Evolutionary conservation across 2,888 invertebrate species (phyloP), one percentile per base, ranked within the genome.

Genomic region (Entomobrya proxima): DNA sequence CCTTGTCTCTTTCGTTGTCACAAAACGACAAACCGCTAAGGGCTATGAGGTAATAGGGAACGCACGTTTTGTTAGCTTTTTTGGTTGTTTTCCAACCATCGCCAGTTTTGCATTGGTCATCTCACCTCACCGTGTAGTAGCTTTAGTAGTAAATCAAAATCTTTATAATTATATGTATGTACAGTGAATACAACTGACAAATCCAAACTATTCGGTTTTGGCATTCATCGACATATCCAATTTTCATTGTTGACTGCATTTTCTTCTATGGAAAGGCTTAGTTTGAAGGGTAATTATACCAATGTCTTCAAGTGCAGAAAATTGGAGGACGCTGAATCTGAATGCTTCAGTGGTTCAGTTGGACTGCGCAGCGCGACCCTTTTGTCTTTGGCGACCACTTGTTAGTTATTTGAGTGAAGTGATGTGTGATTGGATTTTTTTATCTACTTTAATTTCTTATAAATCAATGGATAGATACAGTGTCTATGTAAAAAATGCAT

Each of bases 1-100:
- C 24, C 44, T 69, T 21, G 44, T 47, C 11, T 24, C 61, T 13
- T 6, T 52, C 67, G 40, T 2, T 9, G 50, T 40, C 40, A 44
- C 37, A 44, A 24, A n/a, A 58, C 61, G 21, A 64, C 50, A 69
- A 69, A 80, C 80, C 80, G 80, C 80, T 80, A 58, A 72, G 5
- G 80, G 80, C 80, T 58, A 80, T 80, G 80, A 80, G 72, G 44
- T 69, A 80, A 80, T 80, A 72, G 58, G 80, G 72, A 58, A 72
- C 35, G 9, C 64, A 13, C 64, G 37, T 44, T 40, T 80, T 40
- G 32, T 21, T 44, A 40, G 21, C 55, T 80, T 72, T 80, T 78
- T 79, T 30, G 37, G 40, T 44, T 15, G 3, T 40, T 30, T 24
- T 40, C 61, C 52, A 69, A 69, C 69, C 24, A 50, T 44, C 18